These are phyloP conservation scores for Noctua janthe DNA, from an alignment of 2,888 invertebrate genomes.

Conservation along the genomic window DNA sequence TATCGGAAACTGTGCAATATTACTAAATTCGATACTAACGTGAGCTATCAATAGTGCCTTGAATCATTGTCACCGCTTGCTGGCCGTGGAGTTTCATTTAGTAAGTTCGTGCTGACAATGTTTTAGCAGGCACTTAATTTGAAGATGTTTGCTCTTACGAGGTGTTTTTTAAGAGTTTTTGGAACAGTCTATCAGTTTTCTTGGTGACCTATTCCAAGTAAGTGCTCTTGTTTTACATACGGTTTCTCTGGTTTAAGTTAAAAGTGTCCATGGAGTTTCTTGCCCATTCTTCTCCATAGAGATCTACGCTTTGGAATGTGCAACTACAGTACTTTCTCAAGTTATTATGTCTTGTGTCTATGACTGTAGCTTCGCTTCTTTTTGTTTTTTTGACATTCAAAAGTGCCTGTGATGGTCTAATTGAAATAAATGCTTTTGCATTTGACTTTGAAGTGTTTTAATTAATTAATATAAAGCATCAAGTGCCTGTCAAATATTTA, in stretches of 20 bases:
- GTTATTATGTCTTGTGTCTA: too few species aligned
- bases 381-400: too few species aligned
- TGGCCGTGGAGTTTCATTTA: constrained; percentile 58
- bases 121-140: constrained; percentile 56
- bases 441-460: not conserved
- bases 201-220: constrained; percentile 17
- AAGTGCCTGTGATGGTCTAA: too few species aligned
- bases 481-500: not conserved
- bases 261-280: too few species aligned
- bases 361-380: too few species aligned
- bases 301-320: too few species aligned
- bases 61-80: constrained; percentile 12
- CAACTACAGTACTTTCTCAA: too few species aligned
- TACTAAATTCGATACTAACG: not conserved
- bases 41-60: not conserved
- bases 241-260: not conserved
- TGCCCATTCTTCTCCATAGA: too few species aligned
- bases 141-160: not conserved
- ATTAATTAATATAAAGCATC: not conserved
- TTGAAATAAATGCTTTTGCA: too few species aligned
- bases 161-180: constrained; percentile 26
- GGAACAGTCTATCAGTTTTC: constrained; percentile 11
- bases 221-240: not conserved
- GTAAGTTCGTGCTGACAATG: constrained; percentile 43
- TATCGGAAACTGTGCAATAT: not conserved